These are phyloP conservation scores for Sarcophaga caerulescens DNA, from an alignment of 2,888 invertebrate species.

Conservation along the genomic window DNA sequence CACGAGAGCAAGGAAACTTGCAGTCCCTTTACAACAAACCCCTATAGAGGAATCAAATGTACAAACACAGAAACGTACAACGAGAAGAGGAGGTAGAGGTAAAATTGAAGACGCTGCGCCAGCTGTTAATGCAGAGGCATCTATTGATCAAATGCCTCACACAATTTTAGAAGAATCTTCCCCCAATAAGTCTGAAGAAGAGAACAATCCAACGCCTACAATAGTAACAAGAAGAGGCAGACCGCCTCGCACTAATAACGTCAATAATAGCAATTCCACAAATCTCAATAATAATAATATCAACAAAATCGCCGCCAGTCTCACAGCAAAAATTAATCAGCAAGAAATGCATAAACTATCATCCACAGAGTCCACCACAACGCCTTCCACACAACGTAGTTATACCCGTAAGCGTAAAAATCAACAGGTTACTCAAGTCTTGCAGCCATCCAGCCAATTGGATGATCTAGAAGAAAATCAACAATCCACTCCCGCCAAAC, in stretches of 20 bases:
- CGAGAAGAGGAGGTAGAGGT: constrained; percentile 68
- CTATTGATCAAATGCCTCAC: constrained; percentile 34
- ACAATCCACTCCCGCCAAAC: constrained; percentile 72
- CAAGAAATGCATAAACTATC: constrained; percentile 53
- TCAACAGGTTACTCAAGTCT: constrained; percentile 75
- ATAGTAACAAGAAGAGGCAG: constrained; percentile 75
- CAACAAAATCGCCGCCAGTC: constrained; percentile 76
- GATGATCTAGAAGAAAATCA: constrained; percentile 65
- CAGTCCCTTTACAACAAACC: constrained; percentile 52
- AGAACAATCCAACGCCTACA: constrained; percentile 46
- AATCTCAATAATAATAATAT: constrained; percentile 76
- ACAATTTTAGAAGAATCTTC: constrained; percentile 70
- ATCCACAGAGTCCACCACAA: constrained; percentile 37
- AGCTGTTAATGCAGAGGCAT: constrained; percentile 22
- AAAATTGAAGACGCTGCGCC: constrained; percentile 58
- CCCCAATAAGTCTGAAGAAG: constrained; percentile 63
- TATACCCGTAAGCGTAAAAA: constrained; percentile 80
- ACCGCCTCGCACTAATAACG: constrained; percentile 71
- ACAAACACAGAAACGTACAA: constrained; percentile 63
- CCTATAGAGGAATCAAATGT: constrained; percentile 50
- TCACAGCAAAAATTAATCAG: constrained; percentile 74
- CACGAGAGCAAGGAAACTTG: constrained; percentile 70
- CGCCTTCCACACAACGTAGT: constrained; percentile 71
- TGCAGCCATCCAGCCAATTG: constrained; percentile 68
- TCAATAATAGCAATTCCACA: constrained; percentile 61